Base-by-base conservation (phyloP, 2,888 invertebrate genomes). In the Agrotis segetum region DNA sequence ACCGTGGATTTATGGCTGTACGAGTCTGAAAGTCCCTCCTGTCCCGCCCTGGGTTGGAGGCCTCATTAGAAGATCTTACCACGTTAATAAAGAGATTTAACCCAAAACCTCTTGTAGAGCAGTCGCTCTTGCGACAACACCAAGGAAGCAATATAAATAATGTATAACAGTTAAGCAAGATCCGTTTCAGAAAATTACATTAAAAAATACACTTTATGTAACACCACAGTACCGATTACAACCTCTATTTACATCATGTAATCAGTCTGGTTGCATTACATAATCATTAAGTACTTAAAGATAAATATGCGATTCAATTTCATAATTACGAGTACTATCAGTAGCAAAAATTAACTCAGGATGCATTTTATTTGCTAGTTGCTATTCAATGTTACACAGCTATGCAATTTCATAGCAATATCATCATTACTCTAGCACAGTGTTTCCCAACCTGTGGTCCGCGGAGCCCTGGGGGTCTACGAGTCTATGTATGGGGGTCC, bases 281-380 rank as follows among this genome's bases (percentile, higher is more conserved):
- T 46, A 63, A 53, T 44, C 21, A 34, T 79, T 24, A 46, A 16
- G 21, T 46, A 53, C 52, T 44, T 17, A 63, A 74, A 63, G 59
- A 80, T 55, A 75, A 63, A 75, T 34, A 67, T 13, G 24, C 21
- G 62, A 59, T 59, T 67, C 44, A 81, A 67, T 59, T 34, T 53
- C 49, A 67, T 74, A 74, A 67, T 74, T 24, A n/a, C n/a, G 61
- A 77, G 63, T 59, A 77, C 64, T 59, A 76, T 77, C 52, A 62
- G 68, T 34, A 55, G 46, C 56, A 50, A 59, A 76, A 75, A 53
- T 53, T 3, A 49, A 58, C 21, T 79, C 44, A 7, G 24, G 7
- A 17, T 24, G 56, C 17, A 13, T 40, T 50, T 29, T 19, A n/a
- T 53, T n/a, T 46, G 16, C 17, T 50, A 52, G 16, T n/a, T 17